A percentile compares a stretch with the other conserved stretches of the same genome.
Evolutionary conservation across 2,888 invertebrate genomes (phyloP).

Genomic region (Macrostomum cliftonense): DNA sequence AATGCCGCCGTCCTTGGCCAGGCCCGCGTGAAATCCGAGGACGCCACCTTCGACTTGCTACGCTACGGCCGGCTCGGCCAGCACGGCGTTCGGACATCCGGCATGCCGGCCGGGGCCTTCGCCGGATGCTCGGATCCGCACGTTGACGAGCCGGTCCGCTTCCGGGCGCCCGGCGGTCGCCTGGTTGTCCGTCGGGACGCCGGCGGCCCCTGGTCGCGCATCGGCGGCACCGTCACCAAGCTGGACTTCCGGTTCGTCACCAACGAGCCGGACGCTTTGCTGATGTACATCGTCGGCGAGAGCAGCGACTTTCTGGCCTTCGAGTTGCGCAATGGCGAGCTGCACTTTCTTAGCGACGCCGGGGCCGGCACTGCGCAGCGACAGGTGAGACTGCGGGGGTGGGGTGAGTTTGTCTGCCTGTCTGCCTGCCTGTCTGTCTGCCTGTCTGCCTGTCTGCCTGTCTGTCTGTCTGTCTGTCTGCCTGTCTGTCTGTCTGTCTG

Average conservation of each 20-base stretch:
- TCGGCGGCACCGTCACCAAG: slow-evolving; percentile 59
- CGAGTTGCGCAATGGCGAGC: slow-evolving; percentile 75
- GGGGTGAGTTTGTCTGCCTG: no score
- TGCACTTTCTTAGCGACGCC: slow-evolving; percentile 52
- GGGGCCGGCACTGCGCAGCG: slow-evolving; percentile 5
- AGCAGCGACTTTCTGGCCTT: slow-evolving; percentile 63
- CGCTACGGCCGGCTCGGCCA: no score
- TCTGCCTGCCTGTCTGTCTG: no score
- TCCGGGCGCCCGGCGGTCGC: slow-evolving; percentile 3
- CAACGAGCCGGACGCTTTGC: slow-evolving; percentile 75
- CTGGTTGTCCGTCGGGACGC: slow-evolving; percentile 1
- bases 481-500: no score
- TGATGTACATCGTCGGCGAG: slow-evolving; percentile 53
- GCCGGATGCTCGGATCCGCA: slow-evolving; percentile 8
- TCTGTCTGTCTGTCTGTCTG: no score
- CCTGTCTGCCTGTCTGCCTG: no score
- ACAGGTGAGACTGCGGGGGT: not conserved
- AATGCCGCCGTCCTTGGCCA: no score
- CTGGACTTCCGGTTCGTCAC: slow-evolving; percentile 85
- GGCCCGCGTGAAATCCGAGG: no score
- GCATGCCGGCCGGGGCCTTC: slow-evolving; percentile 10
- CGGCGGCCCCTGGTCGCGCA: not conserved
- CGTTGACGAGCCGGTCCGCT: slow-evolving; percentile 3
- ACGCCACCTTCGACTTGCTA: no score
- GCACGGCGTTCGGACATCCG: no score